Base-by-base conservation (phyloP, 2,888 invertebrate genomes). In the Monopis laevigella region DNA sequence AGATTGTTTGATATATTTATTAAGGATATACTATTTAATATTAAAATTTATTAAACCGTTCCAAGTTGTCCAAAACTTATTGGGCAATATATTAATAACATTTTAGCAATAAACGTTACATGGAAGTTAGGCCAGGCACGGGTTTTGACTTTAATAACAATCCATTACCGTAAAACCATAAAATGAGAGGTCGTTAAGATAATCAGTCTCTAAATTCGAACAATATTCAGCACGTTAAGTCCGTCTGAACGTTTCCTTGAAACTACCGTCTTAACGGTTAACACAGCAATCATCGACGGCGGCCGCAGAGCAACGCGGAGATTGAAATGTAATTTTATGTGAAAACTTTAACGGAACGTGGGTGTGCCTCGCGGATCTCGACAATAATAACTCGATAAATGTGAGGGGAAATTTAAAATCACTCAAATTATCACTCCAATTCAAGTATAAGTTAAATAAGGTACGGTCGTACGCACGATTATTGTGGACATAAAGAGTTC, bases 301-400 rank as follows among this genome's bases (percentile, higher is more conserved):
- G 29, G 55, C 55, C 45, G 44, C 47, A 46, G 45, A 18, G 43
- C 44, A 43, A 48, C 42, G 39, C 46, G 50, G 49, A 60, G 63
- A 68, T 68, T 67, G 65, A 67, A 67, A 65, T 59, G 59, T 63
- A 65, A 67, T 69, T 63, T 63, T 60, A 59, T 58, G 57, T 58
- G 53, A 55, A 60, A 62, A 60, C 55, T 54, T 40, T 28, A 40
- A 28, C 39, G 36, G 36, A 36, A 36, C 36, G 36, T 21, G 36
- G 36, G 21, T 21, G 36, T 36, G 19, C 21, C 21, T 36, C 36
- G 36, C 36, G 36, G 36, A 36, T 36, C 21, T 21, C 16, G 21
- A 11, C 36, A 36, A 36, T 36, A 36, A 36, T 36, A 36, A 36
- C 12, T 4, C 36, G 36, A 36, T 36, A 36, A 36, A 36, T 21